Evolutionary conservation across 2,888 invertebrate genomes (phyloP).

Genomic region (Malacosoma neustria): DNA sequence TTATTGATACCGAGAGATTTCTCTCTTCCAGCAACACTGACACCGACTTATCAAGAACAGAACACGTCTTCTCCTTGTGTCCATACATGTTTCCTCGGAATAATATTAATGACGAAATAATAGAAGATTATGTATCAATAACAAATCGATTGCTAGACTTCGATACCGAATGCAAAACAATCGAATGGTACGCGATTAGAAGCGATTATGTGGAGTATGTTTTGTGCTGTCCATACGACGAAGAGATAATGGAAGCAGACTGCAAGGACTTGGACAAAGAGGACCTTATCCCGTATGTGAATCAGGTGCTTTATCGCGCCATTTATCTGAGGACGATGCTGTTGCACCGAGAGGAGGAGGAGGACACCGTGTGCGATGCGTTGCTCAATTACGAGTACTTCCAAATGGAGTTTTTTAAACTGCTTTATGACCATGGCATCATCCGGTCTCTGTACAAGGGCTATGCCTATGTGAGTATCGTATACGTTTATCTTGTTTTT

Average conservation of each 20-base stretch:
- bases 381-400: slow-evolving; percentile 22
- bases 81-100: slow-evolving; percentile 22
- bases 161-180: background rate
- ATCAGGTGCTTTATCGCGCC: slow-evolving; percentile 26
- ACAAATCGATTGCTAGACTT: slow-evolving; percentile 13
- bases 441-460: slow-evolving; percentile 31
- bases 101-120: slow-evolving; percentile 8
- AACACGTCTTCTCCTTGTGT: slow-evolving; percentile 30
- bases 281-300: slow-evolving; percentile 20
- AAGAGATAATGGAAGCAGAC: slow-evolving; percentile 9
- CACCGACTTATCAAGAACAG: too few species aligned
- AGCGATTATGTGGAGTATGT: slow-evolving; percentile 26
- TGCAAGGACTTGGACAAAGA: slow-evolving; percentile 18
- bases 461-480: slow-evolving; percentile 46
- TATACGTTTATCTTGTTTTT: too few species aligned
- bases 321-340: slow-evolving; percentile 25
- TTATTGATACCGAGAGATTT: too few species aligned
- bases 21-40: too few species aligned
- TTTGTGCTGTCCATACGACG: slow-evolving; percentile 34
- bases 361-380: slow-evolving; percentile 17
- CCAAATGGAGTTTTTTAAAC: slow-evolving; percentile 16
- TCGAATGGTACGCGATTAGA: slow-evolving; percentile 24
- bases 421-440: slow-evolving; percentile 30
- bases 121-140: slow-evolving; percentile 15
- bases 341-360: slow-evolving; percentile 18